Evolutionary conservation across 2,888 invertebrate species (phyloP), one percentile per base, ranked within the genome.

Genomic region (Ypsolopha sequella): DNA sequence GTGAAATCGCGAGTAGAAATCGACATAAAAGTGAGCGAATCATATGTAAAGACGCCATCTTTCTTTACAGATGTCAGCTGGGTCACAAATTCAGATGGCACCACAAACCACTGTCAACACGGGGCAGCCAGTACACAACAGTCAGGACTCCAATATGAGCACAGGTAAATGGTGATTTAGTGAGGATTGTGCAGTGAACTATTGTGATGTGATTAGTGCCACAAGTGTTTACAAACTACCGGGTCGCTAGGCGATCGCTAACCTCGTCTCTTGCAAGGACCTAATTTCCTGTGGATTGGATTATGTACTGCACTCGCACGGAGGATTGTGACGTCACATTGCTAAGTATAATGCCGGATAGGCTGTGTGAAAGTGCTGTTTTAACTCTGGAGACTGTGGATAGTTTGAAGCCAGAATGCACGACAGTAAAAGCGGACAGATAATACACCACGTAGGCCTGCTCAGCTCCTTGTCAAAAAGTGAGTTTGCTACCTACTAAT

Each of bases 81-180:
- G 95, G 90, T 93, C 95, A 90, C 95, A 95, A 92, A 92, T 95
- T 93, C 95, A 95, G 93, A 95, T 95, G 95, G 95, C 95, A 93
- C 95, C 95, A 88, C 95, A 95, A 91, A 93, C 94, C 86, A 93
- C 94, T 87, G 91, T 93, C 90, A 92, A 91, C 90, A 91, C 92
- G 73, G 87, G 87, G 80, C 93, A 93, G 90, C 91, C 93, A 88
- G 91, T 91, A 88, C 93, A 94, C 90, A 24, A 24, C 24, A 96
- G 92, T 92, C 96, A 96, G 90, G 96, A 96, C 92, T 97, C 97
- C 89, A 97, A 97, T 91, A 95, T 96, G 94, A 97, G 96, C 92
- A 96, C 96, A 91, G 93, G 94, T 94, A 88, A 89, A 87, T 85
- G 67, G 76, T 74, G 78, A 73, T 70, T 74, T 74, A 65, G 81